Evolutionary conservation across 2,797 vertebrate genomes (phyloP), one percentile per base, ranked within the genome.

Genomic region (Austrolebias charrua): DNA sequence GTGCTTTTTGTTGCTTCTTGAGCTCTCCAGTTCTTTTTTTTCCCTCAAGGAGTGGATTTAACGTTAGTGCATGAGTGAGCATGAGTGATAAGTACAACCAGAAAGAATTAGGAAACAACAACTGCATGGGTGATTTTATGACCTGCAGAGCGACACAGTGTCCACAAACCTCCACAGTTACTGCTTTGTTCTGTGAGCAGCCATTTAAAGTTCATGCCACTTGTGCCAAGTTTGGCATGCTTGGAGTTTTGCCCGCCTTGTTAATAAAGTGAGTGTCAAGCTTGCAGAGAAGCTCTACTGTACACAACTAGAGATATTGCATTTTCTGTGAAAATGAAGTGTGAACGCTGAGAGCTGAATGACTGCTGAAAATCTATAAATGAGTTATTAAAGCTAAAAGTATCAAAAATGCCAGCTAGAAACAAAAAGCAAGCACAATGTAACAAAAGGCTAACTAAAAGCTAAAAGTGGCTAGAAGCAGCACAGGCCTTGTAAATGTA

Each of bases 81-180:
- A 53, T 59, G 68, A 56, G 71, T 52, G 67, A 57, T 60, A 82
- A 73, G 79, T 38, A 68, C 47, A 66, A 68, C 48, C 42, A 48
- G 31, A 81, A 82, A 74, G 52, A 38, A 38, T 38, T 38, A 38
- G 35, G 35, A 78, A 79, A 77, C 72, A 73, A 52, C 46, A 67
- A 62, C 45, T 63, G 62, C 9, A 6, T 51, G 56, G 44, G n/a
- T 3, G 3, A 8, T 46, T 46, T 46, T 46, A 19, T 46, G n/a
- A 46, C 7, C 8, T 9, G 18, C 44, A 46, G 7, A 19, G 46
- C 12, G 3, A 47, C 18, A 45, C 16, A 19, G 7, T 19, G 18
- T 47, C 4, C 1, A 11, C 19, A 11, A 20, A 2, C 6, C 20
- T 14, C 35, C 31, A 33, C 31, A 33, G 19, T 42, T 29, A 14